Conservation (phyloP, 2,797 vertebrate species). For the Vipera latastei region DNA sequence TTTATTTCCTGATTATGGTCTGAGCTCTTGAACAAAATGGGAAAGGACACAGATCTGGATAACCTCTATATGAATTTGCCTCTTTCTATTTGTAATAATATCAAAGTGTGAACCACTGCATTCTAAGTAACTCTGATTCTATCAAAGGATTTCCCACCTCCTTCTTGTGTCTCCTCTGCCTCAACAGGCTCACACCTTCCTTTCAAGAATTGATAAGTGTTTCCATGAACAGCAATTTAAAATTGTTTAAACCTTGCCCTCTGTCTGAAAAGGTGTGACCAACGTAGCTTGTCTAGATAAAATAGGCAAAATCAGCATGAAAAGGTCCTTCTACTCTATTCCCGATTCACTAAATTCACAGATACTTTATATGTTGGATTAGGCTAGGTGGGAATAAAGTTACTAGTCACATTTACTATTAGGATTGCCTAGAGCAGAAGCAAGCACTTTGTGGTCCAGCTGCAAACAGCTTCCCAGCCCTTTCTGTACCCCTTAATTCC, state of each 20-base stretch:
- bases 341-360: not conserved
- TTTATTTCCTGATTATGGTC: constrained; percentile 67
- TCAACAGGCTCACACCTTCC: not conserved
- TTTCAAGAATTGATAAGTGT: not conserved
- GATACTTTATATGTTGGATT: not conserved
- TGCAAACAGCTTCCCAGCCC: not conserved
- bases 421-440: not conserved
- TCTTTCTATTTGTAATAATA: constrained; percentile 65
- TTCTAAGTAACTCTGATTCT: constrained; percentile 56
- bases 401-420: not conserved
- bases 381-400: not conserved
- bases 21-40: constrained; percentile 68
- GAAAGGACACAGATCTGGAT: constrained; percentile 63
- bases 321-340: not conserved
- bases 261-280: not conserved
- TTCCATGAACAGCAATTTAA: not conserved
- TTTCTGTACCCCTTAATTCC: not conserved
- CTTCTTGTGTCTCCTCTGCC: not conserved
- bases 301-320: not conserved
- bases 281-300: not conserved
- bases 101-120: constrained; percentile 55
- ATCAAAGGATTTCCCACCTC: constrained; percentile 32
- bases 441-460: not conserved
- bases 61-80: constrained; percentile 63
- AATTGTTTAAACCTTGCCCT: not conserved